Evolutionary conservation across 2,113 vertebrate genomes (phyloP), one percentile per base, ranked within the genome.

Genomic region (Paradisaea rubra): DNA sequence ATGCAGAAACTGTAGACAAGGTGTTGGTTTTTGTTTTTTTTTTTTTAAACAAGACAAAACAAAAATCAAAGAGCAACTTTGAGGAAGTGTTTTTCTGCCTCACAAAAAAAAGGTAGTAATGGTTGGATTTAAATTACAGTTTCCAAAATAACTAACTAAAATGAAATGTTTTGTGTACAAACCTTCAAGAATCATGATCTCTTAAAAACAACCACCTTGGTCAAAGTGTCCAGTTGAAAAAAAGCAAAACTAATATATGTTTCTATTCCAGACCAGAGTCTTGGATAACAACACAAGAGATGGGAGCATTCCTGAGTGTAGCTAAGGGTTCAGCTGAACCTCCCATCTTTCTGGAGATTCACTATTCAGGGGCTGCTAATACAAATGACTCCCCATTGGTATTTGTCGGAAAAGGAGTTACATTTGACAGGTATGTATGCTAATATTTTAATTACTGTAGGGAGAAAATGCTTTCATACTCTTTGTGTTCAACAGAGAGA

Each of bases 281-380:
- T 44, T 99, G 99, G 99, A 99, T 99, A 71, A 98, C 98, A 92
- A 96, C 98, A 41, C 98, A 99, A 74, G 96, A 98, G 81, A 99
- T 99, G 99, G 99, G 98, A 79, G 99, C 99, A 0, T 99, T 99
- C 96, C 97, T 99, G 47, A 99, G 99, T 50, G 99, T 99, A 39
- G 98, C 99, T 20, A 99, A 97, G 97, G 99, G 99, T 37, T 99
- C 99, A 0, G 98, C 99, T 13, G 99, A 99, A 91, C 98, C 98
- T n/a, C 99, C 99, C 19, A 94, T 99, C 92, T 99, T 99, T 94
- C 93, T 99, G 96, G 99, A 99, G 96, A 93, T 99, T 33, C 99
- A 99, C 94, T 99, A 99, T 97, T 98, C 69, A 2, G 99, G 99
- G 41, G 97, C 95, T 81, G 88, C 97, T 15, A 89, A 98, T 42